phyloP scores from a whole-genome alignment of 2,888 invertebrate species.

The Argyresthia goedartella region DNA sequence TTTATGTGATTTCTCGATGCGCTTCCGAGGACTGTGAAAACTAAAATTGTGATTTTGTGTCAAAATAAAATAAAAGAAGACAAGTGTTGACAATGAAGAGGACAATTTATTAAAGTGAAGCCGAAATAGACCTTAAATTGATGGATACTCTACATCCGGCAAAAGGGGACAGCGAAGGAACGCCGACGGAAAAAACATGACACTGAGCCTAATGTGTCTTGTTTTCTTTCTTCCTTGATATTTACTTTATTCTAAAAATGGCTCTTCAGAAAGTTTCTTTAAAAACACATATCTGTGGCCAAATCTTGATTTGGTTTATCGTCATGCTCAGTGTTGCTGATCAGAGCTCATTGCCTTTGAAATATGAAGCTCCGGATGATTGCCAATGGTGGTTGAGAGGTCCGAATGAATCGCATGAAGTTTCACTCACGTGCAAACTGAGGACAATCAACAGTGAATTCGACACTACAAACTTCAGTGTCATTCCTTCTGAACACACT shows the following conservation, averaged over 20 bases:
- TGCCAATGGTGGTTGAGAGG: slow-evolving; percentile 83
- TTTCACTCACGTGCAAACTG: slow-evolving; percentile 82
- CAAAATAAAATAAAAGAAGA: slow-evolving; percentile 22
- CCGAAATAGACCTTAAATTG: slow-evolving; percentile 54
- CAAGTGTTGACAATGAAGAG: slow-evolving; percentile 40
- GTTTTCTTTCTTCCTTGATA: slow-evolving; percentile 66
- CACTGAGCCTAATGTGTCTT: slow-evolving; percentile 59
- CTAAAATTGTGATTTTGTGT: slow-evolving; percentile 24
- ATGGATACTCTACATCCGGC: slow-evolving; percentile 65
- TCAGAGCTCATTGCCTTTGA: slow-evolving; percentile 59
- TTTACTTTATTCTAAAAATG: slow-evolving; percentile 55
- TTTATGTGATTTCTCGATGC: slow-evolving; percentile 33
- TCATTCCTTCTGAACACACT: slow-evolving; percentile 87
- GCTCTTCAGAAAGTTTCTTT: slow-evolving; percentile 43
- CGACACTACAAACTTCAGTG: slow-evolving; percentile 89
- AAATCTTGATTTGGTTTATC: slow-evolving; percentile 55
- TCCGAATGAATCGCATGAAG: slow-evolving; percentile 75
- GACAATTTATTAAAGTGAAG: slow-evolving; percentile 44
- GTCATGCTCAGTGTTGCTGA: slow-evolving; percentile 57
- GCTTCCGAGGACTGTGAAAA: slow-evolving; percentile 18
- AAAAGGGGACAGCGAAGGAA: slow-evolving; percentile 56
- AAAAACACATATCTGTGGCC: slow-evolving; percentile 41
- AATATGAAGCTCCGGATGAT: slow-evolving; percentile 88
- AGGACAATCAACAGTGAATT: slow-evolving; percentile 89
- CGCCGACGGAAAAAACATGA: slow-evolving; percentile 69